Evolutionary conservation across 2,113 vertebrate genomes (phyloP), one percentile per base, ranked within the genome.

Genomic region (Cromileptes altivelis): DNA sequence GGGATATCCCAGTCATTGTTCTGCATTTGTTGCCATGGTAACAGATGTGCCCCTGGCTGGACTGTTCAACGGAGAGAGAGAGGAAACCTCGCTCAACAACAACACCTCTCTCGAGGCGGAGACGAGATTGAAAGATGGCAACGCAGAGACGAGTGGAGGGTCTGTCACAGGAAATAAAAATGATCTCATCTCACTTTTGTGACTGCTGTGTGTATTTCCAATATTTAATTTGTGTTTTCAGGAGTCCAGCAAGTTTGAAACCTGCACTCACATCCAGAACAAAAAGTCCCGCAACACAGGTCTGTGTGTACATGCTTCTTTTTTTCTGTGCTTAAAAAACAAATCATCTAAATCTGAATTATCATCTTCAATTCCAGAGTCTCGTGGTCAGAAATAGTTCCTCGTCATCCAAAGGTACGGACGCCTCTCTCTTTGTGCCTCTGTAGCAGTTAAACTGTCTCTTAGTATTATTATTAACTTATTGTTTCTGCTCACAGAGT

Each of bases 11-110:
- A 12, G 14, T 86, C 70, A 90, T 62, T 25, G 53, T 42, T 45
- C 60, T 90, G 72, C 68, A 65, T 64, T 80, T 87, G 85, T 90
- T 85, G 64, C 72, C 61, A 70, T 77, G 61, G 88, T 72, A 73
- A 88, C 89, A 90, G 94, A 94, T 81, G 58, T 81, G 18, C 56
- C 88, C 23, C 79, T 95, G 84, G 64, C 23, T 49, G 83, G 47
- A 47, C 60, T 94, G 67, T 95, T 95, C 83, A 78, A 83, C 42
- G 90, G 90, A 57, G 75, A 92, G 73, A 67, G 12, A 57, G 85
- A 87, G 53, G 70, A 76, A 65, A 55, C 49, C 40, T 40, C 52
- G 12, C 4, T 2, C 15, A 71, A 55, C 69, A 74, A 70, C 69
- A 75, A 57, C 82, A 23, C 45, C 8, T 71, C 80, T 7, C 52